Percentiles rank a stretch among this genome's conserved stretches.
Evolutionary conservation across 2,888 invertebrate species (phyloP).

Genomic region (Netelia virgata): DNA sequence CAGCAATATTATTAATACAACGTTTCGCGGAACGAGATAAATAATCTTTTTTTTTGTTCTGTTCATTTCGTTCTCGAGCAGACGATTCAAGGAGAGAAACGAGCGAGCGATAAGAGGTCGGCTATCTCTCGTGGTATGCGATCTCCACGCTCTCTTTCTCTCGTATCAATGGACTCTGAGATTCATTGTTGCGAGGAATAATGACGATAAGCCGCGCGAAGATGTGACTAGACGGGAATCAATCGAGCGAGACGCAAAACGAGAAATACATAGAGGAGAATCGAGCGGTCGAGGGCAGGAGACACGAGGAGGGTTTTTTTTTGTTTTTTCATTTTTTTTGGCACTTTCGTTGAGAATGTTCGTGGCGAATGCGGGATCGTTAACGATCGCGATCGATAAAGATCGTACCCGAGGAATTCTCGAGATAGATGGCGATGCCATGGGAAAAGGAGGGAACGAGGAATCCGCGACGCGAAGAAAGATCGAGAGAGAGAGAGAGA

Average conservation of each 20-base stretch:
- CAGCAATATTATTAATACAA: slow-evolving; percentile 49
- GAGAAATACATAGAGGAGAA: neutral
- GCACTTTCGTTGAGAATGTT: slow-evolving; percentile 35
- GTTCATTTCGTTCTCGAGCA: slow-evolving; percentile 4
- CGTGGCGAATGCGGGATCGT: slow-evolving; percentile 29
- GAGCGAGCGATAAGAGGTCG: slow-evolving; percentile 63
- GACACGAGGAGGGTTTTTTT: slow-evolving; percentile 21
- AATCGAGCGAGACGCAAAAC: slow-evolving; percentile 7
- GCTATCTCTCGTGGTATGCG: slow-evolving; percentile 13
- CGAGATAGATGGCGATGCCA: neutral
- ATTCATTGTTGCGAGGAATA: slow-evolving; percentile 67
- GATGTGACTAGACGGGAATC: neutral
- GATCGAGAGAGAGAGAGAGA: neutral
- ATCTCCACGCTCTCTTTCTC: slow-evolving; percentile 32
- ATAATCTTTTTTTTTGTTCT: slow-evolving; percentile 43
- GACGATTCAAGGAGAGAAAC: slow-evolving; percentile 57
- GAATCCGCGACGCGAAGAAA: slow-evolving; percentile 8
- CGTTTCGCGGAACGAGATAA: slow-evolving; percentile 27
- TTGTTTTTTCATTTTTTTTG: neutral
- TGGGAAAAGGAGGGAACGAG: neutral
- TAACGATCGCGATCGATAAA: slow-evolving; percentile 64
- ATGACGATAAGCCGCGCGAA: slow-evolving; percentile 34
- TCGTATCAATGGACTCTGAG: slow-evolving; percentile 77
- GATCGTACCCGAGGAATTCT: slow-evolving; percentile 51
- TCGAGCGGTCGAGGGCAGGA: neutral